These are phyloP conservation scores for Aplysina aerophoba DNA, from an alignment of 37 sponge, comb jelly and placozoan genomes.

Conservation along the genomic window DNA sequence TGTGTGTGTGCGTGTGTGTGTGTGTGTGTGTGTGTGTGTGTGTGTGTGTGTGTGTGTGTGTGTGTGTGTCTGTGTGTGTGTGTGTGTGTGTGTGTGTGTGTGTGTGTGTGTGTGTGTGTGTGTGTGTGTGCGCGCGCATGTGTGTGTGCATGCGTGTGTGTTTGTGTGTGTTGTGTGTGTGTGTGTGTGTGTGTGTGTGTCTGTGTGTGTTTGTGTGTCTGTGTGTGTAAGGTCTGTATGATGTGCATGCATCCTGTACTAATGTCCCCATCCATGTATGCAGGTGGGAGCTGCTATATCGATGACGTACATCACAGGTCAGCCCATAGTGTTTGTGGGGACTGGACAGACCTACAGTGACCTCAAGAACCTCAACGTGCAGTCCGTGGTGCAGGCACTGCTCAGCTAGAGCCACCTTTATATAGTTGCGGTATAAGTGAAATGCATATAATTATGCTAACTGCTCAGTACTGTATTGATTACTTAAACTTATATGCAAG, in stretches of 20 bases:
- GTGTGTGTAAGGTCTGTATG: background rate
- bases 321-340: slow-evolving; percentile 96
- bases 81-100: slow-evolving; percentile 21
- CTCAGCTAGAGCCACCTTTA: slow-evolving; percentile 62
- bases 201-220: no score
- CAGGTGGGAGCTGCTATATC: slow-evolving; percentile 98
- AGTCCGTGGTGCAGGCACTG: slow-evolving; percentile 80
- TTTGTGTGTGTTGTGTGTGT: background rate
- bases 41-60: slow-evolving; percentile 21
- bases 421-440: no score
- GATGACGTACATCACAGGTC: slow-evolving; percentile 96
- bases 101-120: slow-evolving; percentile 61
- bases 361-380: slow-evolving; percentile 80
- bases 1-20: background rate
- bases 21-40: background rate
- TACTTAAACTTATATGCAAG: no score
- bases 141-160: slow-evolving; percentile 34
- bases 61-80: background rate
- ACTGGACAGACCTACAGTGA: slow-evolving; percentile 94
- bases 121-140: slow-evolving; percentile 48
- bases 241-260: no score
- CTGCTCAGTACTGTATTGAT: no score
- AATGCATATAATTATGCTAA: no score
- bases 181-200: background rate
- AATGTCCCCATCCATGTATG: background rate